Conservation (phyloP, 2,797 vertebrate species). For the Uromys caudimaculatus region DNA sequence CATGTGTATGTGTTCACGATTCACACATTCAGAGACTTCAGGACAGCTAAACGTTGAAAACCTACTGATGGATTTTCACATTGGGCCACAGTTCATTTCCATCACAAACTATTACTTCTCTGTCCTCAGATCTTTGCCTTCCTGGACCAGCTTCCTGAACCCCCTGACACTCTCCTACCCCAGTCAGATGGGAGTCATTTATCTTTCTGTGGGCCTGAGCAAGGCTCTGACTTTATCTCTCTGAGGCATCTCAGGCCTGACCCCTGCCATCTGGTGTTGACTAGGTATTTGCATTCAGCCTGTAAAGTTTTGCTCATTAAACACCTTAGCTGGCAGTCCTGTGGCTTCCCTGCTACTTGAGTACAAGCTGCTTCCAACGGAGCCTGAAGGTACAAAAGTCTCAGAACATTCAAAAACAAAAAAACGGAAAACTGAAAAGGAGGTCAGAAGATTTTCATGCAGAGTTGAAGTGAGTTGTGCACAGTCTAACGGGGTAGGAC, state of each 20-base stretch:
- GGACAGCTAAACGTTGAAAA: conserved; percentile 8
- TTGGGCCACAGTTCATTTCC: not conserved
- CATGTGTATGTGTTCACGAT: not conserved
- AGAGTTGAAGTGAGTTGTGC: conserved; percentile 36
- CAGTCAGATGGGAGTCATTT: conserved; percentile 9
- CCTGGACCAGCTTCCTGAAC: not conserved
- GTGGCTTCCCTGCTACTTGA: conserved; percentile 54
- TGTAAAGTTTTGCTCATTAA: conserved; percentile 67
- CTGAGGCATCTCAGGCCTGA: conserved; percentile 34
- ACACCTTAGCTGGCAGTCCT: conserved; percentile 58
- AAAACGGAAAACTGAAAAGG: not conserved
- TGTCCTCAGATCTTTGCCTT: not conserved
- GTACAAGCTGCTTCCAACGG: conserved; percentile 58
- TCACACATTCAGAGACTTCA: conserved; percentile 30
- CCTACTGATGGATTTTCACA: not conserved
- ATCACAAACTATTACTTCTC: not conserved
- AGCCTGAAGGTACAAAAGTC: conserved; percentile 63
- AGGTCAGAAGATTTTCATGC: conserved; percentile 44
- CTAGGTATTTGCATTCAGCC: conserved; percentile 59
- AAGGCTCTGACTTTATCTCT: conserved; percentile 35
- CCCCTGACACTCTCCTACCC: not conserved
- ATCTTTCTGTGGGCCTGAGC: conserved; percentile 40
- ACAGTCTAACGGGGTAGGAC: not conserved
- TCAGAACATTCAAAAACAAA: not conserved
- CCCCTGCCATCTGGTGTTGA: conserved; percentile 71